These are phyloP conservation scores for Kuschelorhynchus macadamiae DNA, from an alignment of 2,888 invertebrate species.

Conservation along the genomic window DNA sequence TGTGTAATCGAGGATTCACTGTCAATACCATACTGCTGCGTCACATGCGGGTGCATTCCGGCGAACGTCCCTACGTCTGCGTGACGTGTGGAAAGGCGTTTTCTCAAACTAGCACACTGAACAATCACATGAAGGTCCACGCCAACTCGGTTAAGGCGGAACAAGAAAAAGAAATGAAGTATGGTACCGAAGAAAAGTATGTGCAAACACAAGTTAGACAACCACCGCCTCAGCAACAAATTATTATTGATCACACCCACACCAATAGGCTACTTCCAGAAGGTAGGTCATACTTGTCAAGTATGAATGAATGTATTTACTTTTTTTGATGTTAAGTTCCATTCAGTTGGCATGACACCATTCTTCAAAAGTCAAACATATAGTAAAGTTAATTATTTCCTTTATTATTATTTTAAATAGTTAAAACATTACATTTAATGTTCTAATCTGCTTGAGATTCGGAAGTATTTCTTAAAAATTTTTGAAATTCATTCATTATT, in stretches of 20 bases:
- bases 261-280: slow-evolving; percentile 60
- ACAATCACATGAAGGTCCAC: slow-evolving; percentile 68
- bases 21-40: slow-evolving; percentile 68
- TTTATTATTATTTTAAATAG: too few species aligned
- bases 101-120: slow-evolving; percentile 68
- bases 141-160: slow-evolving; percentile 62
- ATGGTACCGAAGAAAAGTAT: slow-evolving; percentile 20
- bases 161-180: slow-evolving; percentile 55
- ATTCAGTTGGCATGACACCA: too few species aligned
- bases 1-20: slow-evolving; percentile 68
- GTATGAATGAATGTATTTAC: too few species aligned
- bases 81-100: slow-evolving; percentile 69
- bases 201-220: slow-evolving; percentile 45
- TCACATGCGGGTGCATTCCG: slow-evolving; percentile 69
- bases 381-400: too few species aligned
- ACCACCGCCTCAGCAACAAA: slow-evolving; percentile 44
- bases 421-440: too few species aligned
- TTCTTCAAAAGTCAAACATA: too few species aligned
- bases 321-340: too few species aligned
- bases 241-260: slow-evolving; percentile 55
- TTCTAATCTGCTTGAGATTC: too few species aligned
- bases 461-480: neutral
- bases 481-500: neutral
- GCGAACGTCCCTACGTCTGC: slow-evolving; percentile 68
- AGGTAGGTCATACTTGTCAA: slow-evolving; percentile 40